These are phyloP conservation scores for Tuberolachnus salignus DNA, from an alignment of 2,888 invertebrate species.

Conservation along the genomic window DNA sequence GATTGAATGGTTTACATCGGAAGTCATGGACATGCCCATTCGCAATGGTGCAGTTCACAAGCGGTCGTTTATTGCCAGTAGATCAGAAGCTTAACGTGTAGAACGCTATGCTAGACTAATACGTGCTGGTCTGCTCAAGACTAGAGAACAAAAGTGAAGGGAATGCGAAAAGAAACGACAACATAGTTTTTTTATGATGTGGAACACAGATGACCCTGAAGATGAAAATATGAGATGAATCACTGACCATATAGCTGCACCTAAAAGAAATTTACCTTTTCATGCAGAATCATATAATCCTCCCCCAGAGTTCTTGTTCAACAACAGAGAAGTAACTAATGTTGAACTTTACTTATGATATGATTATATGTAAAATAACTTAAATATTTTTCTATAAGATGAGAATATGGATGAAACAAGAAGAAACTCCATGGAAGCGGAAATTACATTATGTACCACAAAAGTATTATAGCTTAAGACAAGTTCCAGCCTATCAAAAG, in stretches of 20 bases:
- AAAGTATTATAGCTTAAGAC: conserved; percentile 77
- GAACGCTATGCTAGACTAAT: conserved; percentile 52
- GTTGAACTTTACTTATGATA: background rate
- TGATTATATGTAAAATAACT: background rate
- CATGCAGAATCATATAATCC: conserved; percentile 99
- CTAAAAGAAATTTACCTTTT: conserved; percentile 83
- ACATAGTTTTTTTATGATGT: conserved; percentile 82
- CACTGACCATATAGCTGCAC: conserved; percentile 89
- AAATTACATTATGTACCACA: conserved; percentile 90
- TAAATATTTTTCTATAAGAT: conserved; percentile 61
- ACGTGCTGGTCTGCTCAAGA: conserved; percentile 70
- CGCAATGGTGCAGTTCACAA: conserved; percentile 94
- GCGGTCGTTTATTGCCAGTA: conserved; percentile 91
- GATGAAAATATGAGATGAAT: conserved; percentile 74
- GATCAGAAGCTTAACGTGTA: conserved; percentile 72
- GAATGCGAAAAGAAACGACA: conserved; percentile 67
- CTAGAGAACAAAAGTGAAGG: conserved; percentile 71
- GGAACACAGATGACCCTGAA: conserved; percentile 77
- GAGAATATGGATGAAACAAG: conserved; percentile 80
- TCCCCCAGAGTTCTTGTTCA: conserved; percentile 94
- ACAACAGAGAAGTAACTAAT: conserved; percentile 72
- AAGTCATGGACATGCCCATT: conserved; percentile 89
- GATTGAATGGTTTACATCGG: conserved; percentile 92
- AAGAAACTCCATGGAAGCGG: conserved; percentile 85
- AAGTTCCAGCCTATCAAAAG: conserved; percentile 84